Evolutionary conservation across 2,113 vertebrate species (phyloP).

Genomic region (Xiphias gladius): DNA sequence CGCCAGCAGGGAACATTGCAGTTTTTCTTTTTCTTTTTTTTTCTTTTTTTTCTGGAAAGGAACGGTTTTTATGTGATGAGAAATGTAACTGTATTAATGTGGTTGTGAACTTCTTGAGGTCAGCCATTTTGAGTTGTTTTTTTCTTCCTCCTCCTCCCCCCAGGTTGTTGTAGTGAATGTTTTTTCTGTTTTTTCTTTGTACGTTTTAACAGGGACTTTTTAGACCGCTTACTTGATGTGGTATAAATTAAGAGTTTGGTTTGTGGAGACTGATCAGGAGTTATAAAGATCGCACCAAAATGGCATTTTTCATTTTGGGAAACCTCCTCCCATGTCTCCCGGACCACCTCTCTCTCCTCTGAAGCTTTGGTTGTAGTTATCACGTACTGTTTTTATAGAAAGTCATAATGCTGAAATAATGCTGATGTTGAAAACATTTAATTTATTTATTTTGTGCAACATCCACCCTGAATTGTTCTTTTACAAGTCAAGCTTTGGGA

Average conservation of each 20-base stretch:
- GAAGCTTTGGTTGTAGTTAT: conserved; percentile 82
- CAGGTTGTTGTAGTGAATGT: conserved; percentile 83
- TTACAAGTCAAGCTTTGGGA: conserved; percentile 68
- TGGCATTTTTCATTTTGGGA: conserved; percentile 47
- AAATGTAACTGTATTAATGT: conserved; percentile 86
- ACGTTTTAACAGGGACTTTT: conserved; percentile 82
- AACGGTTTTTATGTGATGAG: conserved; percentile 82
- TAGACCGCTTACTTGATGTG: conserved; percentile 81
- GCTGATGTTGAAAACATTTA: conserved; percentile 77
- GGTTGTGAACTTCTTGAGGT: conserved; percentile 86
- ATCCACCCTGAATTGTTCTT: conserved; percentile 76
- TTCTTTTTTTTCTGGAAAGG: conserved; percentile 61
- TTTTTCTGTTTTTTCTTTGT: conserved; percentile 68
- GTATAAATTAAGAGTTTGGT: conserved; percentile 73
- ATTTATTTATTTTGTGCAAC: conserved; percentile 85
- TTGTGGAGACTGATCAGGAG: conserved; percentile 74
- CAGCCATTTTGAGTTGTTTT: conserved; percentile 76
- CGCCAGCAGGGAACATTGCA: conserved; percentile 66
- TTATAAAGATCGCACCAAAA: conserved; percentile 72
- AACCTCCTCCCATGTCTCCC: conserved; percentile 66
- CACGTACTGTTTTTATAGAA: conserved; percentile 76
- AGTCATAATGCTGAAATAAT: conserved; percentile 82
- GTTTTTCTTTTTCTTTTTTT: conserved; percentile 70
- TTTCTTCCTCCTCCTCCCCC: conserved; percentile 51
- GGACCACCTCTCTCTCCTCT: conserved; percentile 64